A percentile compares a stretch with the other conserved stretches of the same genome.
Evolutionary conservation across 2,797 vertebrate genomes (phyloP).

Genomic region (Thamnophis elegans): DNA sequence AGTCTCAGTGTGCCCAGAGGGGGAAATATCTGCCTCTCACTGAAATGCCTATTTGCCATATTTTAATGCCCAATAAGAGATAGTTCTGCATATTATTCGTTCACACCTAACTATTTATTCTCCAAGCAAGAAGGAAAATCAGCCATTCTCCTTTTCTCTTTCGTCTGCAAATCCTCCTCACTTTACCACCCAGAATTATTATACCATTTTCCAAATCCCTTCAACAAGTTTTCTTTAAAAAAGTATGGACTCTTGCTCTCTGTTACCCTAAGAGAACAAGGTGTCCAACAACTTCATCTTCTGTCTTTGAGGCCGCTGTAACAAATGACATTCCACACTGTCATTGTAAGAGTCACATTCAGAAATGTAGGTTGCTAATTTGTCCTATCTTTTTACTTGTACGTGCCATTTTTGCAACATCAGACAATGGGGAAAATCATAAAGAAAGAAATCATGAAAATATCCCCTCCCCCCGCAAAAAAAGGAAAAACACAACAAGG

Average conservation of each 20-base stretch:
- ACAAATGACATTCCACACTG: not conserved
- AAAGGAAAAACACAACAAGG: not conserved
- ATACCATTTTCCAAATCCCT: conserved; percentile 17
- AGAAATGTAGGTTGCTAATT: not conserved
- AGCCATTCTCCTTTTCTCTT: not conserved
- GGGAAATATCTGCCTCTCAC: no score
- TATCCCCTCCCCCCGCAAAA: not conserved
- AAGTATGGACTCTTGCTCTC: not conserved
- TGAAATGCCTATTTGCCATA: not conserved
- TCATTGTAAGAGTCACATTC: not conserved
- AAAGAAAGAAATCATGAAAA: not conserved
- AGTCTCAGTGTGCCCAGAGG: no score
- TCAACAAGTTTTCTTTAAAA: not conserved
- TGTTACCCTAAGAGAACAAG: not conserved
- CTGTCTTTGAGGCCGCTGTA: not conserved
- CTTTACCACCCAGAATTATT: not conserved
- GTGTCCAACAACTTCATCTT: not conserved
- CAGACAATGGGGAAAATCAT: conserved; percentile 33
- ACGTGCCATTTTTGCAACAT: conserved; percentile 3
- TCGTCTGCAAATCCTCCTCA: not conserved
- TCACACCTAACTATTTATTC: not conserved
- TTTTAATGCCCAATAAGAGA: not conserved
- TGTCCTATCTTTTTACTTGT: not conserved
- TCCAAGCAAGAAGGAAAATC: not conserved
- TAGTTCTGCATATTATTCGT: not conserved